Base-by-base conservation (phyloP, 2,888 invertebrate genomes). In the Ophion obscuratus region DNA sequence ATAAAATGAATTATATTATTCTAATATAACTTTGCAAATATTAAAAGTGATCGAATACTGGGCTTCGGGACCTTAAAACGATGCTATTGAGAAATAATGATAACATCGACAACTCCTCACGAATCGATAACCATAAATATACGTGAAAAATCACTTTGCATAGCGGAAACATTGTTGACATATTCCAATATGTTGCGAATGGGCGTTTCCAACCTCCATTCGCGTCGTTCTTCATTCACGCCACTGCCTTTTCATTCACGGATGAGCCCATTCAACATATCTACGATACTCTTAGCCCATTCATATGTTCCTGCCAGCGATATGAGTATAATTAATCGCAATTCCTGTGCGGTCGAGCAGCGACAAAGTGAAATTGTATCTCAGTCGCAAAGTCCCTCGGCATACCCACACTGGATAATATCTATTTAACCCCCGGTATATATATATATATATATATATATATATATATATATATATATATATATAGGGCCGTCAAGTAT, bases 331-430 rank as follows among this genome's bases (percentile, higher is more conserved):
- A 81, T 74, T 73, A 73, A 66, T 81, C 66, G 44, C 59, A 81
- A 67, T 81, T 74, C 67, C 73, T 73, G 59, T 53, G 57, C n/a
- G 27, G 24, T 36, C 53, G 53, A 57, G 53, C 53, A 36, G 53
- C 40, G 59, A 24, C 47, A 67, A 81, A 81, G 66, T 57, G 66
- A 67, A 81, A 59, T 66, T 53, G 57, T 44, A 80, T 57, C 66
- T 67, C 5, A 67, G 17, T 68, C 20, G 53, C 17, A 53, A 53
- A 53, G 53, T 17, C 61, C 40, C 44, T 31, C 2, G 31, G 59
- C 44, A 66, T 47, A 66, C 44, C 31, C 67, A 68, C 59, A 20
- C 67, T 24, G 40, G 9, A 14, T 64, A 66, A 14, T 36, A 77
- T 77, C 66, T 66, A 66, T 77, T 77, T 14, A 31, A 40, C 67